These are phyloP conservation scores for Sinella curviseta DNA, from an alignment of 1,140 invertebrate genomes.

Conservation along the genomic window DNA sequence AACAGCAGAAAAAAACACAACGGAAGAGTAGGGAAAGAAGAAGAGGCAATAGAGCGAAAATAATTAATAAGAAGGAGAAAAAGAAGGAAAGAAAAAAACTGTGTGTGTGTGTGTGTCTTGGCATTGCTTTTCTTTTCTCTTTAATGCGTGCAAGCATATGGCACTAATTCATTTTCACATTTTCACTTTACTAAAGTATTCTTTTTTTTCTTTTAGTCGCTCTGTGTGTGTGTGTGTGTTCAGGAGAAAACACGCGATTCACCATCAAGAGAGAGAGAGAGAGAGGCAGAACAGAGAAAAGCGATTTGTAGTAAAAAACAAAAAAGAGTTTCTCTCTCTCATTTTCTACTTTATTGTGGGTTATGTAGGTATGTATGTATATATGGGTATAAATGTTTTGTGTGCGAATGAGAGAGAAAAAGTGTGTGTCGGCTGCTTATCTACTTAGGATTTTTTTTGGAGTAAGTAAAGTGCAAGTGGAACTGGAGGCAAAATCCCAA, in stretches of 20 bases:
- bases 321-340: neutral
- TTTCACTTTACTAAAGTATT: neutral
- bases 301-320: neutral
- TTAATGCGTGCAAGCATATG: neutral
- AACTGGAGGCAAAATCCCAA: neutral
- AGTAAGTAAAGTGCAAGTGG: neutral
- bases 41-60: neutral
- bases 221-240: neutral
- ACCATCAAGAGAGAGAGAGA: neutral
- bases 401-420: too few species aligned
- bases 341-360: neutral
- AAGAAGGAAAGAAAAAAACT: neutral
- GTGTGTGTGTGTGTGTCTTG: neutral
- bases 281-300: neutral
- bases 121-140: neutral
- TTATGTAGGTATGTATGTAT: too few species aligned
- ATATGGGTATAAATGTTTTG: too few species aligned
- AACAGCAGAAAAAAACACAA: neutral
- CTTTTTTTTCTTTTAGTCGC: neutral
- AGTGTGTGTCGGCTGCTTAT: neutral
- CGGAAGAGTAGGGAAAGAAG: neutral
- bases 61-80: constrained; percentile 10
- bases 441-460: neutral
- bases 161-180: neutral
- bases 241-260: neutral